Conservation (phyloP, 2,888 invertebrate genomes). For the Tenodera sinensis region DNA sequence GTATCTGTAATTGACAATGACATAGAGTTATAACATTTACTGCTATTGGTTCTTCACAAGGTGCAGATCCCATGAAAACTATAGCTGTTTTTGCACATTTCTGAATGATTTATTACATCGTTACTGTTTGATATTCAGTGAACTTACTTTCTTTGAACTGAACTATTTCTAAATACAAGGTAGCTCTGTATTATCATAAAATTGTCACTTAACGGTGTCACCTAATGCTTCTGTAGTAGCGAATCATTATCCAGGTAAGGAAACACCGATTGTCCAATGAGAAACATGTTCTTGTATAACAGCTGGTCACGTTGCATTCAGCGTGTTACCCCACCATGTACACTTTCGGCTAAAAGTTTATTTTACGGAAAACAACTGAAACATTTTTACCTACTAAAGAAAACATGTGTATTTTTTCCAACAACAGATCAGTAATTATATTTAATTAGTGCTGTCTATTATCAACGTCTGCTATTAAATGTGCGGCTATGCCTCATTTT, state of each 20-base stretch:
- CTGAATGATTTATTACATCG: neutral
- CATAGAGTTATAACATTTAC: neutral
- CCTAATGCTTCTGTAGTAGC: neutral
- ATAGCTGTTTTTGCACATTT: neutral
- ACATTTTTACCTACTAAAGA: neutral
- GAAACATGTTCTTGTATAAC: neutral
- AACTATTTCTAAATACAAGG: neutral
- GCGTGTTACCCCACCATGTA: conserved; percentile 1
- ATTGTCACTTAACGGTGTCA: neutral
- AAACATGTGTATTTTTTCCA: neutral
- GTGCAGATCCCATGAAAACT: neutral
- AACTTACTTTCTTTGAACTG: neutral
- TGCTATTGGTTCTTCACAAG: neutral
- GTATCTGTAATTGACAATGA: neutral
- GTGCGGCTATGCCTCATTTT: neutral
- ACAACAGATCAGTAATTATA: neutral
- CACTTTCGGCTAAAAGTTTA: neutral
- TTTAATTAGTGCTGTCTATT: neutral
- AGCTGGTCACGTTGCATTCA: conserved; percentile 15
- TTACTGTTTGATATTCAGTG: neutral
- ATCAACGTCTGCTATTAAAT: neutral
- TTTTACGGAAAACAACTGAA: neutral
- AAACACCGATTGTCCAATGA: neutral
- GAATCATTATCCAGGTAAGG: neutral
- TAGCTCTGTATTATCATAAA: neutral